These are phyloP conservation scores for Nerophis ophidion DNA, from an alignment of 2,113 vertebrate species.

Conservation along the genomic window DNA sequence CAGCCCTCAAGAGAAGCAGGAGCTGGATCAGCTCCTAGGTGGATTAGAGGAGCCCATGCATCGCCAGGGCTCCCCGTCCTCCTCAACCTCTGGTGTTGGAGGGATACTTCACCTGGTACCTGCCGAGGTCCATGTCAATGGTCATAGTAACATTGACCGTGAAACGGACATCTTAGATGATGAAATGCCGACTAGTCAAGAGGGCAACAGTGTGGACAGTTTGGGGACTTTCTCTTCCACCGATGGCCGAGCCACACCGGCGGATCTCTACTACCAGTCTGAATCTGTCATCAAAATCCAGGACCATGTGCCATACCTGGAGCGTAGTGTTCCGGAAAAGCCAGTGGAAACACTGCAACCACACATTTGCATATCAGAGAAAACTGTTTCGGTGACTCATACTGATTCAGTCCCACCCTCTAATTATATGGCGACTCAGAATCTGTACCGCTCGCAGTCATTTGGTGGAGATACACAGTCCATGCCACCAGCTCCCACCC, in stretches of 20 bases:
- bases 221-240: slow-evolving; percentile 86
- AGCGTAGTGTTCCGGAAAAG: slow-evolving; percentile 54
- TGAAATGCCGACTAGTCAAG: slow-evolving; percentile 86
- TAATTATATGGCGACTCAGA: slow-evolving; percentile 64
- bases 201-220: slow-evolving; percentile 89
- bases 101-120: slow-evolving; percentile 83
- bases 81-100: slow-evolving; percentile 44
- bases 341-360: slow-evolving; percentile 30
- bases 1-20: slow-evolving; percentile 88
- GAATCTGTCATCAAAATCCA: slow-evolving; percentile 78
- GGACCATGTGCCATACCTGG: slow-evolving; percentile 62
- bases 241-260: slow-evolving; percentile 79
- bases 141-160: slow-evolving; percentile 77
- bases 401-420: slow-evolving; percentile 43
- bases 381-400: slow-evolving; percentile 52
- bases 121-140: slow-evolving; percentile 91
- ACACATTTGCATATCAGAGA: slow-evolving; percentile 33
- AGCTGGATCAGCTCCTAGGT: slow-evolving; percentile 89
- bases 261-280: slow-evolving; percentile 69
- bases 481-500: slow-evolving; percentile 82
- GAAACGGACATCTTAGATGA: slow-evolving; percentile 97
- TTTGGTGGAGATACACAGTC: slow-evolving; percentile 70
- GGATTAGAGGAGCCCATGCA: slow-evolving; percentile 83
- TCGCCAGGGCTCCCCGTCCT: slow-evolving; percentile 64
- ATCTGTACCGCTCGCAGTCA: slow-evolving; percentile 81